Percentiles rank a stretch among this genome's conserved stretches.
Conservation (phyloP, 2,888 invertebrate species). For the Platerodrilus igneus region DNA sequence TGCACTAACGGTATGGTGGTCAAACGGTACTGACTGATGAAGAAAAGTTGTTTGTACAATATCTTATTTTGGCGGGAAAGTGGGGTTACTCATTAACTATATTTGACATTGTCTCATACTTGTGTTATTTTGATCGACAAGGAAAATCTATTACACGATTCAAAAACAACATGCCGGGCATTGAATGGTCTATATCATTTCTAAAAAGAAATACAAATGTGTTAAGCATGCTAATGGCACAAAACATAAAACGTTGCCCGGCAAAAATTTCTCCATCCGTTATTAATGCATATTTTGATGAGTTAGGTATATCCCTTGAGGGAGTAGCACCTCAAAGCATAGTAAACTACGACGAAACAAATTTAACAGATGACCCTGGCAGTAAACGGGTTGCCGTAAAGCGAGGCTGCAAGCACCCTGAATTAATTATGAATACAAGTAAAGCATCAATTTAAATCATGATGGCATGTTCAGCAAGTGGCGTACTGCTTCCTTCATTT, state of each 20-base stretch:
- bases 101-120: slow-evolving; percentile 19
- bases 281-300: background rate
- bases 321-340: no score
- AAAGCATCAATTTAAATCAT: background rate
- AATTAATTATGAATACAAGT: background rate
- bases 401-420: slow-evolving; percentile 4
- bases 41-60: slow-evolving; percentile 12
- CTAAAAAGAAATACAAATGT: slow-evolving; percentile 4
- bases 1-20: slow-evolving; percentile 7
- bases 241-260: slow-evolving; percentile 4
- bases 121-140: slow-evolving; percentile 5
- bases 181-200: slow-evolving; percentile 8
- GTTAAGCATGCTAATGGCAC: background rate
- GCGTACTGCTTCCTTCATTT: slow-evolving; percentile 1
- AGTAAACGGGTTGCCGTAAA: background rate
- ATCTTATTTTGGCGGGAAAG: slow-evolving; percentile 13
- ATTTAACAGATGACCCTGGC: slow-evolving; percentile 5
- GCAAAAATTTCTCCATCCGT: no score
- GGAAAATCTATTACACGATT: slow-evolving; percentile 8
- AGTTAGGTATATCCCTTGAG: no score
- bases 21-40: slow-evolving; percentile 12
- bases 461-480: background rate
- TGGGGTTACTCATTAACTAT: slow-evolving; percentile 20
- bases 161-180: slow-evolving; percentile 11
- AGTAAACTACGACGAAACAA: no score